Conservation (phyloP, 2,888 invertebrate species). For the Phyllotreta cruciferae region DNA sequence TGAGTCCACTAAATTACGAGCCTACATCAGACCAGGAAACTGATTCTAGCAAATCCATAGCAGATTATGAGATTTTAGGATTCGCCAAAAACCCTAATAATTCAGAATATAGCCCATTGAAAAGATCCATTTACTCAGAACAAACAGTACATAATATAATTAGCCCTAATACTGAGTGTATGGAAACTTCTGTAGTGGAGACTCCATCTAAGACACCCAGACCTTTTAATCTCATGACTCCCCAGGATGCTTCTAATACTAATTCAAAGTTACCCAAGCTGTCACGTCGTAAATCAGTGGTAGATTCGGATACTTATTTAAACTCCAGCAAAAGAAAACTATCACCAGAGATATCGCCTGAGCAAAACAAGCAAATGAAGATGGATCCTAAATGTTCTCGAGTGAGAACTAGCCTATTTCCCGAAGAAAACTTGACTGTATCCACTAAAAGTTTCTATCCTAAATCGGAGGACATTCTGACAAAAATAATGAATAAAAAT, state of each 20-base stretch:
- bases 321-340: slow-evolving; percentile 40
- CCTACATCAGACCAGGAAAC: slow-evolving; percentile 42
- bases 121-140: slow-evolving; percentile 31
- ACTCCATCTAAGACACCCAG: slow-evolving; percentile 51
- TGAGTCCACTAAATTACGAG: slow-evolving; percentile 63
- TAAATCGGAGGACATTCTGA: slow-evolving; percentile 52
- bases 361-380: slow-evolving; percentile 38
- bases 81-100: slow-evolving; percentile 36
- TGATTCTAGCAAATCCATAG: slow-evolving; percentile 32
- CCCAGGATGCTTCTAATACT: slow-evolving; percentile 53
- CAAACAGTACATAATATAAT: slow-evolving; percentile 41
- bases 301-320: slow-evolving; percentile 44
- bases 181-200: slow-evolving; percentile 33
- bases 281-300: slow-evolving; percentile 50
- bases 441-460: slow-evolving; percentile 67
- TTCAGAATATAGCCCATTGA: slow-evolving; percentile 36
- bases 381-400: slow-evolving; percentile 50
- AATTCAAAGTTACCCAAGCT: slow-evolving; percentile 51
- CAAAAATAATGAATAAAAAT: slow-evolving; percentile 30
- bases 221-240: slow-evolving; percentile 54
- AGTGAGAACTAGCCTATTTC: slow-evolving; percentile 57
- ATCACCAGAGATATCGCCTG: slow-evolving; percentile 40
- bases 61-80: slow-evolving; percentile 44
- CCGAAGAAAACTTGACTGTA: slow-evolving; percentile 58
- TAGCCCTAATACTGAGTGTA: slow-evolving; percentile 1